phyloP scores from a whole-genome alignment of 2,888 invertebrate genomes.

The Cryptocephalus moraei region DNA sequence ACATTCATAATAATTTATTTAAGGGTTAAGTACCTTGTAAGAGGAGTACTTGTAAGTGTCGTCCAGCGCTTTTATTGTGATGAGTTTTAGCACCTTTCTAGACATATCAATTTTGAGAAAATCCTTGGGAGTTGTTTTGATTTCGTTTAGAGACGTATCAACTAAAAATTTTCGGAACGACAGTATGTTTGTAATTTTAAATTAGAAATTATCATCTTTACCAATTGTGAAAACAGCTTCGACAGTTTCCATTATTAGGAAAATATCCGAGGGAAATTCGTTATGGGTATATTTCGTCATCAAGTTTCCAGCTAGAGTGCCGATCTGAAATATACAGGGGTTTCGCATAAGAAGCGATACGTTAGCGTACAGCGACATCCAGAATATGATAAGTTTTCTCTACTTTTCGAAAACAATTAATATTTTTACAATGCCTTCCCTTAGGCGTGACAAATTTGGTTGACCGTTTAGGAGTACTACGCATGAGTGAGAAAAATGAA shows the following conservation, averaged over 20 bases:
- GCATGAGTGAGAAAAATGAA: no score
- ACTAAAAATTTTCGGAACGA: constrained; percentile 20
- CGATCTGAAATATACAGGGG: constrained; percentile 34
- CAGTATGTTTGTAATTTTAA: not conserved
- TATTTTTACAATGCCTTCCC: no score
- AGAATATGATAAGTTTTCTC: no score
- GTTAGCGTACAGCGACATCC: no score
- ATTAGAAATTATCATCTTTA: constrained; percentile 1
- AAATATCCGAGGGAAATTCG: constrained; percentile 67
- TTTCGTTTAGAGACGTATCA: constrained; percentile 17
- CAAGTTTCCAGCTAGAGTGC: constrained; percentile 64
- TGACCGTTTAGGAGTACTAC: no score
- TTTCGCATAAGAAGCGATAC: no score
- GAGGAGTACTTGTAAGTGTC: constrained; percentile 28
- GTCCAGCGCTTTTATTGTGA: constrained; percentile 41
- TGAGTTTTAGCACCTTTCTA: constrained; percentile 38
- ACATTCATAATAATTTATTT: no score
- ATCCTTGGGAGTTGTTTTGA: constrained; percentile 22
- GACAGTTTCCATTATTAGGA: constrained; percentile 51
- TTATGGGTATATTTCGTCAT: constrained; percentile 55
- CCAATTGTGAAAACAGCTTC: constrained; percentile 41
- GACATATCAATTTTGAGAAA: constrained; percentile 40
- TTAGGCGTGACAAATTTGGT: no score
- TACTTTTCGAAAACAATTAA: no score
- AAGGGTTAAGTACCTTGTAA: constrained; percentile 33